Evolutionary conservation across 2,113 vertebrate genomes (phyloP).

Genomic region (Empidonax traillii): DNA sequence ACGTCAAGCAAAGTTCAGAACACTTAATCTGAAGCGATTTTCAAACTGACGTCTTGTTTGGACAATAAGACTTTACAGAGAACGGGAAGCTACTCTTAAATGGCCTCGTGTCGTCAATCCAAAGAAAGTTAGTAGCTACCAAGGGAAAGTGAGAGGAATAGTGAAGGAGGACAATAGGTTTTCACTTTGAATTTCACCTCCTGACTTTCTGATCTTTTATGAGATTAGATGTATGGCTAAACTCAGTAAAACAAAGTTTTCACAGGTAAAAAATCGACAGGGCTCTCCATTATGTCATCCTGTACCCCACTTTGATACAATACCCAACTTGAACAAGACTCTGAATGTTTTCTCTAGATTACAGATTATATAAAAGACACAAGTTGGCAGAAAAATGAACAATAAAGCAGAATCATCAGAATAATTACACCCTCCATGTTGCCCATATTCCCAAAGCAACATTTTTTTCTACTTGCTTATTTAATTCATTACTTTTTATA

Average conservation of each 20-base stretch:
- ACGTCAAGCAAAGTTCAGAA: background rate
- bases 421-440: background rate
- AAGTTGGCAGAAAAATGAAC: background rate
- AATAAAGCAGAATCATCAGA: background rate
- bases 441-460: background rate
- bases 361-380: background rate
- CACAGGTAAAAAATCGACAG: background rate
- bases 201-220: background rate
- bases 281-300: background rate
- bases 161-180: background rate
- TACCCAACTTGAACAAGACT: background rate
- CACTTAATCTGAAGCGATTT: conserved; percentile 7
- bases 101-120: background rate
- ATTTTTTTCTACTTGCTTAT: background rate
- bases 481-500: background rate
- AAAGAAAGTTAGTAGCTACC: background rate
- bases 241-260: background rate
- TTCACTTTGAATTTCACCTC: background rate
- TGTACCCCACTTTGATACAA: background rate
- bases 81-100: background rate
- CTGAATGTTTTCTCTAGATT: background rate
- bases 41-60: background rate
- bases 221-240: background rate
- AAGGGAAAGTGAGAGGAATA: background rate
- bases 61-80: background rate